Conservation (phyloP, 2,888 invertebrate species). For the Drosophila kambysellisi region DNA sequence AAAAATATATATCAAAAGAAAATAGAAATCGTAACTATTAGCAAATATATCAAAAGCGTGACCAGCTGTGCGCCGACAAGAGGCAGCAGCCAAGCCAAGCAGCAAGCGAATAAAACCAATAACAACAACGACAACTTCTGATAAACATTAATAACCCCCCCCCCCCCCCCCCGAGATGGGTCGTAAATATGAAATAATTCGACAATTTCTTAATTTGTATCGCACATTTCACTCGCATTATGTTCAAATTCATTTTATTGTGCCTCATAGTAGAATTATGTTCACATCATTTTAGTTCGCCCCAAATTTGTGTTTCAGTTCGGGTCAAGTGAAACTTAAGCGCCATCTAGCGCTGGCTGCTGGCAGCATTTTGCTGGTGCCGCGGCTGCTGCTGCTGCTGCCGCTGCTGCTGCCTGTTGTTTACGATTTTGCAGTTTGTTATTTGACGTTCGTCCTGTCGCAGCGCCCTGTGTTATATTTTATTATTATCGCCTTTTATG, state of each 20-base stretch:
- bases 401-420: slow-evolving; percentile 42
- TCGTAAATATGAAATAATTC: slow-evolving; percentile 69
- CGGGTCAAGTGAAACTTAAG: slow-evolving; percentile 69
- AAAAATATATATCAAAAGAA: slow-evolving; percentile 39
- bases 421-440: slow-evolving; percentile 81
- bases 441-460: slow-evolving; percentile 55
- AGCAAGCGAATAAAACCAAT: slow-evolving; percentile 30
- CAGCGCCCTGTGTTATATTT: slow-evolving; percentile 66
- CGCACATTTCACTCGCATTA: slow-evolving; percentile 61
- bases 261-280: slow-evolving; percentile 9
- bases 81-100: slow-evolving; percentile 46
- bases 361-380: slow-evolving; percentile 3
- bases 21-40: slow-evolving; percentile 64
- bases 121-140: slow-evolving; percentile 29
- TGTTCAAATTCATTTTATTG: slow-evolving; percentile 57
- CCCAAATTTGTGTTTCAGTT: slow-evolving; percentile 19
- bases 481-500: slow-evolving; percentile 81
- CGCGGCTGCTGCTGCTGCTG: no score
- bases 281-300: slow-evolving; percentile 17
- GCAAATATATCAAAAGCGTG: slow-evolving; percentile 73
- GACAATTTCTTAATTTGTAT: slow-evolving; percentile 79
- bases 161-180: slow-evolving; percentile 4
- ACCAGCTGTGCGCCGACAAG: slow-evolving; percentile 73
- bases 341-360: slow-evolving; percentile 68
- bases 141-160: slow-evolving; percentile 52